A percentile compares a stretch with the other conserved stretches of the same genome.
Conservation (phyloP, 2,888 invertebrate genomes). For the Eurytoma adleriae region DNA sequence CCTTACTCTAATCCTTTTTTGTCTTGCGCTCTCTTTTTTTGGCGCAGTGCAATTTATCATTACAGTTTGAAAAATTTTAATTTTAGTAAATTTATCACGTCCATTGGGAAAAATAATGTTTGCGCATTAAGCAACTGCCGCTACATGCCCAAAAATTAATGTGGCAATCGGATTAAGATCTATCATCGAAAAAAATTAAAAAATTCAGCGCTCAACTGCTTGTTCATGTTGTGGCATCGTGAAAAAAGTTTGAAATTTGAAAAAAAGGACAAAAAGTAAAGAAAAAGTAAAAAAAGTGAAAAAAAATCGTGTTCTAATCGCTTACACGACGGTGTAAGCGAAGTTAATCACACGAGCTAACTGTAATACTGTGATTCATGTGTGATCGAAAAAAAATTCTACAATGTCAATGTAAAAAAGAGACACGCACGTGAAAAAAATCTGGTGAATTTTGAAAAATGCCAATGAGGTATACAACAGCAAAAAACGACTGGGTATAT, state of each 20-base stretch:
- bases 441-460: constrained; percentile 72
- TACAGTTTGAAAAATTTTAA: too few relatives aligned
- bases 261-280: neutral
- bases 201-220: constrained; percentile 2
- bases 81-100: too few relatives aligned
- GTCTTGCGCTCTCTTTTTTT: too few relatives aligned
- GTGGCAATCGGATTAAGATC: constrained; percentile 70
- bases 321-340: neutral
- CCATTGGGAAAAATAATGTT: neutral
- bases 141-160: constrained; percentile 75
- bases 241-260: neutral
- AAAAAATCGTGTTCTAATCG: neutral
- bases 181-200: constrained; percentile 56
- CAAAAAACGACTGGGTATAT: constrained; percentile 57
- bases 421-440: constrained; percentile 4
- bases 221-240: constrained; percentile 37
- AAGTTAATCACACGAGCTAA: constrained; percentile 15
- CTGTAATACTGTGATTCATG: neutral
- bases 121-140: constrained; percentile 69
- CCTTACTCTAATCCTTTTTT: too few relatives aligned
- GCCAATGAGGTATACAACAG: constrained; percentile 68
- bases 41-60: too few relatives aligned
- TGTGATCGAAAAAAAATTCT: constrained; percentile 6
- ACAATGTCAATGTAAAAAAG: neutral
- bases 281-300: constrained; percentile 3